Evolutionary conservation across 2,797 vertebrate genomes (phyloP).

Genomic region (Coracias cyanogaster): DNA sequence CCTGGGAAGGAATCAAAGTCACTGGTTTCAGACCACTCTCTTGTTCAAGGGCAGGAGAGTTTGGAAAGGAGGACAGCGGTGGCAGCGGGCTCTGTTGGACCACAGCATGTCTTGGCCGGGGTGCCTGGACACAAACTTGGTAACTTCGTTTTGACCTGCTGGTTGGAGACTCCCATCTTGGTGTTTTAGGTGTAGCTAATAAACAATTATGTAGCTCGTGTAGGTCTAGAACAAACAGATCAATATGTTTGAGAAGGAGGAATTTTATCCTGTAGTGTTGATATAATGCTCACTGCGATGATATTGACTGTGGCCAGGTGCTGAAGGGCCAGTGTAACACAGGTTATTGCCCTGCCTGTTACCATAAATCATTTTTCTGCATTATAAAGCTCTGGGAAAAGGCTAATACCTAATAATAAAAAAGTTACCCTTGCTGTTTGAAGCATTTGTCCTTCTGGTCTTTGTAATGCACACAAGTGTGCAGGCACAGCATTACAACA

Average conservation of each 20-base stretch:
- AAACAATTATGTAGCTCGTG: conserved; percentile 7
- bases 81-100: not conserved
- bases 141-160: not conserved
- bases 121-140: not conserved
- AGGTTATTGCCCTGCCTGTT: conserved; percentile 41
- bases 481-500: not conserved
- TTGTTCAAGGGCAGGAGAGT: not conserved
- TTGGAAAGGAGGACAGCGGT: not conserved
- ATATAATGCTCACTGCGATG: conserved; percentile 35
- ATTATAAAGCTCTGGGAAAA: not conserved
- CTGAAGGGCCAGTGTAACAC: not conserved
- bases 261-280: conserved; percentile 24
- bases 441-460: not conserved
- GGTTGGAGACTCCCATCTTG: not conserved
- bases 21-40: not conserved
- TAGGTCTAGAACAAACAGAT: conserved; percentile 47
- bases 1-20: not conserved
- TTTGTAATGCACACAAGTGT: not conserved
- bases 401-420: not conserved
- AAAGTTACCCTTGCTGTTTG: not conserved
- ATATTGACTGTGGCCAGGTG: conserved; percentile 55
- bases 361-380: conserved; percentile 14
- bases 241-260: conserved; percentile 5
- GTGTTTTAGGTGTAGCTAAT: not conserved
- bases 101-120: not conserved